Conservation (phyloP, 2,888 invertebrate species). For the Alentia gelatinosa region DNA sequence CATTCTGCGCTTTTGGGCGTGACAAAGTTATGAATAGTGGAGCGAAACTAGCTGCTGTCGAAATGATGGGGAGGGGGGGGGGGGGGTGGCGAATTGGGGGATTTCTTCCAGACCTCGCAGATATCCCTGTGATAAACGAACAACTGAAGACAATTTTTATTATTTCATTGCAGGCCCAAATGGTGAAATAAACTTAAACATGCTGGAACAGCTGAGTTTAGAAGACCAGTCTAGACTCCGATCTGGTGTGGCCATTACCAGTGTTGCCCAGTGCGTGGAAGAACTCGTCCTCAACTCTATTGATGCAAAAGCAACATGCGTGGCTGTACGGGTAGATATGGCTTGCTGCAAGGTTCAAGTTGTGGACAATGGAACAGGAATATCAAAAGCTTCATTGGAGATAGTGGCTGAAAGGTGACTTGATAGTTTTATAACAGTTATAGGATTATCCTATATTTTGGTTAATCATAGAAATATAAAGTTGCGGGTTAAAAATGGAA, state of each 20-base stretch:
- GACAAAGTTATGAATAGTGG: too few species aligned
- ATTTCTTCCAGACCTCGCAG: too few species aligned
- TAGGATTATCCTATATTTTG: too few species aligned
- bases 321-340: slow-evolving; percentile 86
- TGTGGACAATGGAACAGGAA: slow-evolving; percentile 89
- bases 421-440: not conserved
- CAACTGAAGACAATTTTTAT: too few species aligned
- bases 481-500: too few species aligned
- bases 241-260: slow-evolving; percentile 84
- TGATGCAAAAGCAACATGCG: slow-evolving; percentile 86
- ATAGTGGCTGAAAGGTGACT: slow-evolving; percentile 83
- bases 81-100: too few species aligned
- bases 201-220: slow-evolving; percentile 72
- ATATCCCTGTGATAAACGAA: too few species aligned
- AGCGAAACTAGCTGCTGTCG: too few species aligned
- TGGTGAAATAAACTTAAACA: not conserved
- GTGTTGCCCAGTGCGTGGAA: slow-evolving; percentile 84
- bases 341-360: slow-evolving; percentile 86
- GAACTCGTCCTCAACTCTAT: slow-evolving; percentile 87
- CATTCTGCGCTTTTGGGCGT: too few species aligned
- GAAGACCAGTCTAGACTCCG: slow-evolving; percentile 83
- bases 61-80: too few species aligned
- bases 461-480: too few species aligned
- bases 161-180: not conserved
- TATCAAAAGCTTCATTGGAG: slow-evolving; percentile 83